Evolutionary conservation across 2,888 invertebrate genomes (phyloP).

Genomic region (Melanostoma mellinum): DNA sequence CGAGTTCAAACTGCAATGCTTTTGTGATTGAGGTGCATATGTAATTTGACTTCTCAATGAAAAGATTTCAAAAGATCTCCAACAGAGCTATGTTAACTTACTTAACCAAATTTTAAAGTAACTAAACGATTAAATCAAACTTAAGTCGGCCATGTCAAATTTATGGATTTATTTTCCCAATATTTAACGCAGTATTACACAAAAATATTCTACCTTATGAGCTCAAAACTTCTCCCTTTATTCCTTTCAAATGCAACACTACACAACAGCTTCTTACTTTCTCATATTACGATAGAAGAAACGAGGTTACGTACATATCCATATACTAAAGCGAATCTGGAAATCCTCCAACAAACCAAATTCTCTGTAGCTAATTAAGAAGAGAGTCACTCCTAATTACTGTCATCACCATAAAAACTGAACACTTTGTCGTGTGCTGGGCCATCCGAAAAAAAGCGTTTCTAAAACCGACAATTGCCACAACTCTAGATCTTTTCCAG

Average conservation of each 20-base stretch:
- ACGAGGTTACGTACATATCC: slow-evolving; percentile 7
- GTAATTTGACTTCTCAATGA: slow-evolving; percentile 7
- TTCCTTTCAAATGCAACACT: too few species aligned
- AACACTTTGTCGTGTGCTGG: slow-evolving; percentile 39
- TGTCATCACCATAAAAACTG: slow-evolving; percentile 58
- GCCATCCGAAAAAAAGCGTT: slow-evolving; percentile 18
- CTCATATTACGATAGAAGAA: neutral
- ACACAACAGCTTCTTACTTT: too few species aligned
- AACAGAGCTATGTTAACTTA: neutral
- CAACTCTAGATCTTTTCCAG: slow-evolving; percentile 21
- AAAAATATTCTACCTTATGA: too few species aligned
- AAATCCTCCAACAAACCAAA: slow-evolving; percentile 31
- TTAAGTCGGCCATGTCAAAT: too few species aligned
- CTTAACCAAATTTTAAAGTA: too few species aligned
- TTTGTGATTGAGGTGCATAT: slow-evolving; percentile 47
- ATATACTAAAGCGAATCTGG: slow-evolving; percentile 7
- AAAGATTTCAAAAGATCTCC: slow-evolving; percentile 8
- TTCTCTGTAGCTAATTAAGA: slow-evolving; percentile 59
- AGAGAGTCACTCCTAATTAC: slow-evolving; percentile 54
- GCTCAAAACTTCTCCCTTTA: too few species aligned
- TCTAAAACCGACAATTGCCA: slow-evolving; percentile 37
- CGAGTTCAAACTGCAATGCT: slow-evolving; percentile 45
- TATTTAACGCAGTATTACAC: too few species aligned
- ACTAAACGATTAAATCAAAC: too few species aligned
- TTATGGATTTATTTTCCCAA: too few species aligned